A percentile compares a stretch with the other conserved stretches of the same genome.
Conservation (phyloP, 2,888 invertebrate genomes). For the Dioctria linearis region DNA sequence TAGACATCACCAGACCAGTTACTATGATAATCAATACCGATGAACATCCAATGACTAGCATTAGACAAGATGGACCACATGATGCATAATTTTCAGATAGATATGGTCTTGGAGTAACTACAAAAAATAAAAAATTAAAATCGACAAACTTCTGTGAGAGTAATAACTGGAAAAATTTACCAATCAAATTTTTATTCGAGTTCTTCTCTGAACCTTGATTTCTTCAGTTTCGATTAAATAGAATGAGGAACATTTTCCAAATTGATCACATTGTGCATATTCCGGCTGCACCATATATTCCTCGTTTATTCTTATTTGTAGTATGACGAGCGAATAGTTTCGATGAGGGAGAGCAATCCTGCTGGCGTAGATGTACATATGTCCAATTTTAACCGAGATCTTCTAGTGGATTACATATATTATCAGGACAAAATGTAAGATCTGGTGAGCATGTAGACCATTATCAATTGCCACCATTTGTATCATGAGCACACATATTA, state of each 20-base stretch:
- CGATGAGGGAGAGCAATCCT: conserved; percentile 76
- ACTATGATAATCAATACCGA: conserved; percentile 63
- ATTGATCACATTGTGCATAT: too few species aligned
- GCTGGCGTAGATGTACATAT: conserved; percentile 78
- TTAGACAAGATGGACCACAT: conserved; percentile 68
- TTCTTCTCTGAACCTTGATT: conserved; percentile 61
- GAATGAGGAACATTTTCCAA: too few species aligned
- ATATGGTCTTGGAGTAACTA: conserved; percentile 47
- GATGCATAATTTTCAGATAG: conserved; percentile 57
- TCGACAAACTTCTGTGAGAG: too few species aligned
- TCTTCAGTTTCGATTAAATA: too few species aligned
- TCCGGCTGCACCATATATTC: conserved; percentile 67
- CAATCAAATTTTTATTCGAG: conserved; percentile 3
- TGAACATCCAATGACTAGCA: conserved; percentile 66
- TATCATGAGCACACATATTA: conserved; percentile 73
- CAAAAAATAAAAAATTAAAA: neutral
- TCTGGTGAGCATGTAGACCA: conserved; percentile 81
- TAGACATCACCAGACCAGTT: conserved; percentile 65
- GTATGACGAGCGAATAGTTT: conserved; percentile 66
- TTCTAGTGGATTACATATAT: conserved; percentile 81
- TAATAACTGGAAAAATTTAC: neutral
- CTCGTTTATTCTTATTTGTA: conserved; percentile 63
- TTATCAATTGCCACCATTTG: conserved; percentile 72
- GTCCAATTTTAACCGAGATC: conserved; percentile 67
- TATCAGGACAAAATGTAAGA: conserved; percentile 78